Evolutionary conservation across 2,113 vertebrate genomes (phyloP), one percentile per base, ranked within the genome.

Genomic region (Nothobranchius kuhntae): DNA sequence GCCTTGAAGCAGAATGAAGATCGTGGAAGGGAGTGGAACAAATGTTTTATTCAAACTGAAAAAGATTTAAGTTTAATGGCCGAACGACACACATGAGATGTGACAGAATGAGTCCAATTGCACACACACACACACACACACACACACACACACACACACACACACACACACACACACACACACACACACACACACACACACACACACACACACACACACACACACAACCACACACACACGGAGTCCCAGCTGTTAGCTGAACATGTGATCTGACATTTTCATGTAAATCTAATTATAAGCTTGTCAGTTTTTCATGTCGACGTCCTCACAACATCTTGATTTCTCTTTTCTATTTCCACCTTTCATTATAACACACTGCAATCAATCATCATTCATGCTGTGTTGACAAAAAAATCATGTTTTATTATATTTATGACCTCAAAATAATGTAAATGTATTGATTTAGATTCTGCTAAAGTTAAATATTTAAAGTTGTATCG

Each of bases 61-160:
- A 4, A 40, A 40, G 38, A 40, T 40, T 1, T 15, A 67, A 65
- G 59, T 74, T 77, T 74, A 68, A 71, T 68, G 61, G 62, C 40
- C 56, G 68, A 52, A 61, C 17, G 70, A 74, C 70, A 74, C 30
- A 61, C 72, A 74, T 0, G 11, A 58, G 73, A 71, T 35, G 71
- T 68, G 81, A 84, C 77, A 74, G 81, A 84, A 84, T 77, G 77
- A 77, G 77, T 71, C 21, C 81, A 83, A 40, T 40, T 7, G 1
- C 38, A 40, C 38, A 40, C 38, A 40, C 38, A 40, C 38, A 40
- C 38, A 40, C 38, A 40, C 38, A 40, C 38, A 40, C 38, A 40
- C 38, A 40, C 38, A 40, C 38, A 40, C 38, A 40, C 38, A 40
- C 38, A 40, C 38, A 40, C 38, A 40, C 38, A 40, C 38, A 40